Base-by-base conservation (phyloP, 2,113 vertebrate species). In the Halcyon malimbica region DNA sequence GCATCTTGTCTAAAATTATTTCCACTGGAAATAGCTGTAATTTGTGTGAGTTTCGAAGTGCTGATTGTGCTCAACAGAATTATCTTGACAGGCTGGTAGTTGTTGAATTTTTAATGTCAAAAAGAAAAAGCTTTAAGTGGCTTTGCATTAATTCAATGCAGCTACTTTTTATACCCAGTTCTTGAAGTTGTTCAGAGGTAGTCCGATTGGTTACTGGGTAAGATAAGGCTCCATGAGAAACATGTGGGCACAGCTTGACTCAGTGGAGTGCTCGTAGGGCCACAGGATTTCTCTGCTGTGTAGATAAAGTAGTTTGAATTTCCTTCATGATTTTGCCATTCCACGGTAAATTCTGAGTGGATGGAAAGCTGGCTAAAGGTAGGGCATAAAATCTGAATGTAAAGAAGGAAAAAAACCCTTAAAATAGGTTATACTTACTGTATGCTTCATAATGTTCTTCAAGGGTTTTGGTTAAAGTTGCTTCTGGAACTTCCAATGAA, bases 41-140 rank as follows among this genome's bases (percentile, higher is more conserved):
- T 89, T 91, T 70, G 44, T 71, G 46, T 35, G 21, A 74, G 62
- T 42, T 86, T 51, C 1, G 2, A 24, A 68, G 41, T 6, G 71
- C 82, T 90, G 90, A 81, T 60, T 50, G 92, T 90, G 92, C 87
- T 90, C 46, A 35, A 1, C 2, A 20, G 70, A 91, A 50, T 37
- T 83, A 90, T 88, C 70, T 21, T 50, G 8, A 39, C 10, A 16
- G 94, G 41, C 87, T 15, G 8, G 67, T 20, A 16, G 56, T 67
- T 41, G 64, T 80, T 59, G 85, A 53, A 41, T 92, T 83, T 57
- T 73, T 73, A 79, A 1, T 79, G 68, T 81, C 5, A 1, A 56
- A 21, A 75, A 78, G 92, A 75, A 90, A 92, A 90, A 92, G 85
- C 92, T 73, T 35, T 65, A 42, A 93, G 79, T 74, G 59, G 37